These are phyloP conservation scores for Bugula neritina DNA, from an alignment of 2,888 invertebrate genomes.

Conservation along the genomic window DNA sequence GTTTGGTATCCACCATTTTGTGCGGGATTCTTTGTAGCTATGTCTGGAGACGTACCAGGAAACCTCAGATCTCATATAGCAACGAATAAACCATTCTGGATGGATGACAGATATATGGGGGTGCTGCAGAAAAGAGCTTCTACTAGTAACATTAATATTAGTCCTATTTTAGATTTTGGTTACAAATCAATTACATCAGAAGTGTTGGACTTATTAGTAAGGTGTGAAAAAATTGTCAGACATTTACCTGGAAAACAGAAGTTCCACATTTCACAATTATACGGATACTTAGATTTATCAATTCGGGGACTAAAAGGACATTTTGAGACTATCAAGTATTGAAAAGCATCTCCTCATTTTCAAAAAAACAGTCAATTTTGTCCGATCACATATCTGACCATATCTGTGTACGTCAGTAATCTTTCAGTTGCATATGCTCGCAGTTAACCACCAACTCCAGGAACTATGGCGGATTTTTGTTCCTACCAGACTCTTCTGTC, in stretches of 20 bases:
- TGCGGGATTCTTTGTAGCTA: conserved; percentile 14
- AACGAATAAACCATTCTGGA: conserved; percentile 19
- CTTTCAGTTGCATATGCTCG: no score
- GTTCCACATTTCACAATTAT: neutral
- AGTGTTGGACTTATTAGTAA: neutral
- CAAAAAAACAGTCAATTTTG: no score
- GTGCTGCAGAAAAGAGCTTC: conserved; percentile 14
- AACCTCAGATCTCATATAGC: conserved; percentile 3
- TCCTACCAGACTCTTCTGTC: no score
- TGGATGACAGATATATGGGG: conserved; percentile 22
- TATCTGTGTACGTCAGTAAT: no score
- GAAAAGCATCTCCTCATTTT: no score
- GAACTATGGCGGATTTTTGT: no score
- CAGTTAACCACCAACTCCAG: no score
- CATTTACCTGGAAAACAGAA: conserved; percentile 11
- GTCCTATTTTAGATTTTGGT: conserved; percentile 21
- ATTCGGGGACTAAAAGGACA: neutral
- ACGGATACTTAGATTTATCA: neutral
- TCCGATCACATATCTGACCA: no score
- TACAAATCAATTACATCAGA: neutral
- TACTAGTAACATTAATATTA: conserved; percentile 10
- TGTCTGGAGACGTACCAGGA: conserved; percentile 18
- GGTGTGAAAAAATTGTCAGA: neutral
- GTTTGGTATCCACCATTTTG: conserved; percentile 7
- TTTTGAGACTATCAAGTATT: conserved; percentile 1